Base-by-base conservation (phyloP, 2,888 invertebrate genomes). In the Anticlea derivata region DNA sequence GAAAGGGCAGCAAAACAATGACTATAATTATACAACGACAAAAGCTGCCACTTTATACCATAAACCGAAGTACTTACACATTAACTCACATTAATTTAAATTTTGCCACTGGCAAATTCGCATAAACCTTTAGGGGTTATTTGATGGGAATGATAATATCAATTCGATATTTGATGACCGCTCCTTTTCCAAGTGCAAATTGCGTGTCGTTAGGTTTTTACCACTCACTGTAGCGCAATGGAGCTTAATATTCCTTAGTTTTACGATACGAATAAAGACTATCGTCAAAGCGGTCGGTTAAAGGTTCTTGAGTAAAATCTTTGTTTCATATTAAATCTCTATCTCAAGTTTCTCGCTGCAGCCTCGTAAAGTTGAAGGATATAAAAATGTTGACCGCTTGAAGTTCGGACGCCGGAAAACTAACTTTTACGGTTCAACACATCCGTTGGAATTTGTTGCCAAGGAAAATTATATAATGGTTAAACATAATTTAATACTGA, bases 311-410 rank as follows among this genome's bases (percentile, higher is more conserved):
- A 49, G 51, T 37, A 52, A 58, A 58, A 61, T 58, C 53, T 56
- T 60, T 52, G 39, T 68, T 66, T 66, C 66, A 67, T 70, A 67
- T 66, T 66, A 70, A 70, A 74, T 58, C 66, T 58, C 60, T 66
- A 65, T 66, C 51, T 58, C 59, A 60, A 17, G 55, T 66, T 70
- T 65, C 66, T 70, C 63, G 63, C 61, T 39, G 34, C 37, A 62
- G 57, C 52, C 62, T 70, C 69, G 63, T 75, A 70, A 73, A 73
- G 52, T 63, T 59, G 59, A 59, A 47, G 45, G 58, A 10, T 63
- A 66, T 75, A 71, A 75, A 70, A 67, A 58, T 59, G 64, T 66
- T 61, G 62, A 50, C 33, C 26, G 39, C 24, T 27, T 8, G 24
- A 57, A 60, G 52, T 59, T 58, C 58, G 55, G 34, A 46, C 31